Conservation (phyloP, 2,113 vertebrate species). For the Mustela nigripes region DNA sequence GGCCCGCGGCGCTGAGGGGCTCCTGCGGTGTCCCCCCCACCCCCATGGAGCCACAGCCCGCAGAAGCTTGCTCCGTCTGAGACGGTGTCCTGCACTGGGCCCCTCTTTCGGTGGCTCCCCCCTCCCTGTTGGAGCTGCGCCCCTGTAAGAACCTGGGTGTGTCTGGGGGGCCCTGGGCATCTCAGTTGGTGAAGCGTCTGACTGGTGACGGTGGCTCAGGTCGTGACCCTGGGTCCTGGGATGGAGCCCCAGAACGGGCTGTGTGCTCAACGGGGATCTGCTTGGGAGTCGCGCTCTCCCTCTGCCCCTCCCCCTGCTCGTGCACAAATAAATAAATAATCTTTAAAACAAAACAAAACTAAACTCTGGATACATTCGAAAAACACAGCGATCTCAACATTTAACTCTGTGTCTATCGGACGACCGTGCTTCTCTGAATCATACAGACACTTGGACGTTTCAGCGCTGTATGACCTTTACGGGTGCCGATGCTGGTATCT, state of each 20-base stretch:
- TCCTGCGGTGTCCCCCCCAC: accelerated
- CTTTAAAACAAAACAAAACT: too few species aligned
- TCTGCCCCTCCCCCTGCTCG: neutral
- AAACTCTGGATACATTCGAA: neutral
- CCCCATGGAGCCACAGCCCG: accelerated
- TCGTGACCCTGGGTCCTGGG: neutral
- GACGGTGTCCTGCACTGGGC: accelerated
- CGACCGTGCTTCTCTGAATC: neutral
- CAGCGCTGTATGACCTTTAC: neutral
- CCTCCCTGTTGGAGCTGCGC: neutral
- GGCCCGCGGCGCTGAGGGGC: accelerated
- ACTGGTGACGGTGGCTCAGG: too few species aligned
- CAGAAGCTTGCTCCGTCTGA: neutral
- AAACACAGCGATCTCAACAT: neutral
- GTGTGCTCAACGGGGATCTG: neutral
- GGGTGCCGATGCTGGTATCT: neutral
- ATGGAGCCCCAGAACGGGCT: neutral
- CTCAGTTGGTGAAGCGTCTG: neutral
- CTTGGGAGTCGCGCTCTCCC: neutral
- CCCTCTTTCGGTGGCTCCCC: neutral
- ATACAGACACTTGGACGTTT: neutral
- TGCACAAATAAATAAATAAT: neutral
- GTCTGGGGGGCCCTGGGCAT: neutral
- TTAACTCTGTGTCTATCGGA: neutral
- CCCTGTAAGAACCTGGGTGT: neutral